These are phyloP conservation scores for Diogma glabrata DNA, from an alignment of 2,888 invertebrate species.

Conservation along the genomic window DNA sequence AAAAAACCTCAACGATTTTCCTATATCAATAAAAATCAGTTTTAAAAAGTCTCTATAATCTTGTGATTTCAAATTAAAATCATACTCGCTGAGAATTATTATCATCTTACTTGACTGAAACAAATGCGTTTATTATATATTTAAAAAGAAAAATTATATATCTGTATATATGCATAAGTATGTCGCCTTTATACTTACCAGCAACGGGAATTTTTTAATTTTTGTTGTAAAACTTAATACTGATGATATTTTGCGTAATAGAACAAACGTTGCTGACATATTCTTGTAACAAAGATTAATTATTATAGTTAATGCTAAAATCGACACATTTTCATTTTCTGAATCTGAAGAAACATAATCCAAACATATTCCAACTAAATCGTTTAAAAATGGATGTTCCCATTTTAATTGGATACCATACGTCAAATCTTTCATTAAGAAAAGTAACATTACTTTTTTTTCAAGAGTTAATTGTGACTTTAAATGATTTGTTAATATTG, in stretches of 20 bases:
- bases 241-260: conserved; percentile 58
- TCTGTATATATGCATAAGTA: too few relatives aligned
- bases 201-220: too few relatives aligned
- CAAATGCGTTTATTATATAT: conserved; percentile 28
- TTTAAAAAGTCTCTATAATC: conserved; percentile 24
- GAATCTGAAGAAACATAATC: neutral
- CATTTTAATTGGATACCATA: conserved; percentile 68
- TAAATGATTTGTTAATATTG: conserved; percentile 3
- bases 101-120: conserved; percentile 33
- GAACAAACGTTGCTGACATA: conserved; percentile 53
- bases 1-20: conserved; percentile 24
- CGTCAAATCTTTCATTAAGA: conserved; percentile 50
- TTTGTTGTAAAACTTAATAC: conserved; percentile 29
- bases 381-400: conserved; percentile 53
- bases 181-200: too few relatives aligned
- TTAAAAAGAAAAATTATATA: too few relatives aligned
- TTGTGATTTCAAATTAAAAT: conserved; percentile 27
- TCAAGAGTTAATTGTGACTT: conserved; percentile 19
- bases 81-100: conserved; percentile 25
- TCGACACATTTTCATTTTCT: conserved; percentile 38
- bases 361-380: too few relatives aligned
- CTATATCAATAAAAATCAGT: neutral
- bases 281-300: conserved; percentile 73
- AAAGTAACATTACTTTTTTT: conserved; percentile 25
- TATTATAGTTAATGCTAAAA: conserved; percentile 52